phyloP scores from a whole-genome alignment of 2,888 invertebrate species.

The Nemurella pictetii region DNA sequence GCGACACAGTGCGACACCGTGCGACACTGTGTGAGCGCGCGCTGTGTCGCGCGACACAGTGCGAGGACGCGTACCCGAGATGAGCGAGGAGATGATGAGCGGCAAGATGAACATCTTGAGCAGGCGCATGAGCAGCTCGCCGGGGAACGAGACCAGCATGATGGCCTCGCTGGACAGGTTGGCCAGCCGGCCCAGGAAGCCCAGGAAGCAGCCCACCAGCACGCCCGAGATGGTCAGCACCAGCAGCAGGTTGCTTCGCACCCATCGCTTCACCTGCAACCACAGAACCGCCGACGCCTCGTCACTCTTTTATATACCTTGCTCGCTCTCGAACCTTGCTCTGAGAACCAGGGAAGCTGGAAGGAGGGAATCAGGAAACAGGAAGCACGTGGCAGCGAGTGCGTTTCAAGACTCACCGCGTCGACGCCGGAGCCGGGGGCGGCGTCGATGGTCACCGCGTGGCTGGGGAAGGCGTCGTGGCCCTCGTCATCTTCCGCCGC shows the following conservation, averaged over 20 bases:
- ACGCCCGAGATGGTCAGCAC: slow-evolving; percentile 59
- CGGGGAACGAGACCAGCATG: slow-evolving; percentile 65
- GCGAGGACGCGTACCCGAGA: slow-evolving; percentile 55
- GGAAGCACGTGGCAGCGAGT: too few relatives aligned
- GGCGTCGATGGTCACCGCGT: slow-evolving; percentile 32
- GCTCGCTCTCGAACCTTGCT: neutral
- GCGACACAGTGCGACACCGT: neutral
- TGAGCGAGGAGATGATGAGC: slow-evolving; percentile 65
- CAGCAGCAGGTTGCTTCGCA: slow-evolving; percentile 59
- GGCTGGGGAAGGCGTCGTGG: slow-evolving; percentile 30
- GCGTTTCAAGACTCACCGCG: slow-evolving; percentile 15
- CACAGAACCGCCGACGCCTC: neutral
- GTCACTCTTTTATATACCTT: neutral
- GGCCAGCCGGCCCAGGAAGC: slow-evolving; percentile 57
- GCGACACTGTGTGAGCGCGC: too few relatives aligned
- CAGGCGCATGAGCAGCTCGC: slow-evolving; percentile 68
- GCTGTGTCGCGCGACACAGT: neutral
- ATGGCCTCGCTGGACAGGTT: slow-evolving; percentile 56
- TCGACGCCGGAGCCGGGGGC: slow-evolving; percentile 12
- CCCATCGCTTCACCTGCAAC: slow-evolving; percentile 52
- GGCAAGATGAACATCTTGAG: slow-evolving; percentile 71
- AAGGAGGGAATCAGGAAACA: neutral
- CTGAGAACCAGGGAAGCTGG: neutral
- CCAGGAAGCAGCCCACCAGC: slow-evolving; percentile 59
- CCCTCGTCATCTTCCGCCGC: slow-evolving; percentile 34